Evolutionary conservation across 1,140 invertebrate species (phyloP), one percentile per base, ranked within the genome.

Genomic region (fruit fly (Drosophila melanogaster)): DNA sequence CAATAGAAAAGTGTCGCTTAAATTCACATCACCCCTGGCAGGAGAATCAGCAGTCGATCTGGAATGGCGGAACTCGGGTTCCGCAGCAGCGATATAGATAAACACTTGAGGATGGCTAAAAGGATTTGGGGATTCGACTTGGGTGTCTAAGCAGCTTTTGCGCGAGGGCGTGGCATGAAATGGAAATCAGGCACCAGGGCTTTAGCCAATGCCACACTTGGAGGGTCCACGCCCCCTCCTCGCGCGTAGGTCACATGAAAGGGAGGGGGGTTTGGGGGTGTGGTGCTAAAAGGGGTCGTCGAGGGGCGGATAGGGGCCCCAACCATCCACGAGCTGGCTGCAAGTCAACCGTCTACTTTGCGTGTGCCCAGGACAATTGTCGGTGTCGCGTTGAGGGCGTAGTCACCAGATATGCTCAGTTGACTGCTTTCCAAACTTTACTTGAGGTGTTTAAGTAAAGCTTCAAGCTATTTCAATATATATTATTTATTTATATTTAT

Each of bases 81-180:
- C 37, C 59, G n/a, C n/a, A 43, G 59, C 83, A 89, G 66, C 76
- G 84, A 83, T 87, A 87, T 89, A 87, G 83, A 87, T 87, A 81
- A 87, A 83, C 83, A 89, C 84, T 89, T 73, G 59, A 81, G 62
- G 55, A 85, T 84, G 62, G 69, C 80, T 77, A 87, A 86, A 83
- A 75, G 72, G 71, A 76, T 76, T 57, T 75, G 66, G 75, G 78
- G 71, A 70, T 77, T 87, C 62, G 65, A 49, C 43, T 81, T 62
- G 66, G 46, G 41, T 53, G 51, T 22, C 41, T 73, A 69, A 81
- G 79, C 79, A 46, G 74, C 66, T 66, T 59, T 77, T n/a, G 79
- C 43, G 53, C 71, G 38, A 30, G 65, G 81, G 77, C 62, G 81
- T 81, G 61, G 58, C 74, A 56, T 56, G 46, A 58, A 78, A 76